These are phyloP conservation scores for Chiridota heheva DNA, from an alignment of 35 echinoderm and acorn worm species.

Conservation along the genomic window DNA sequence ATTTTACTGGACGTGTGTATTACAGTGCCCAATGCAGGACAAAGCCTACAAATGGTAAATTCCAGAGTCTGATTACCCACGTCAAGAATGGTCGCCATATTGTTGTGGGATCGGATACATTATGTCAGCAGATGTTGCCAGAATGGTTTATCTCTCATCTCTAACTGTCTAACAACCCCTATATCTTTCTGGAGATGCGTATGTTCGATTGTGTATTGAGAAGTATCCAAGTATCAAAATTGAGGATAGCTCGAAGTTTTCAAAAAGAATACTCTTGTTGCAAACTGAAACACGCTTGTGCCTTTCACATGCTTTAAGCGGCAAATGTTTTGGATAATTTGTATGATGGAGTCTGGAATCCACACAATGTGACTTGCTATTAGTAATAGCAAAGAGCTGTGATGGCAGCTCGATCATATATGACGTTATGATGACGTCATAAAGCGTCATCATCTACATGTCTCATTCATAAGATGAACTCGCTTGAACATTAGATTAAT, in stretches of 20 bases:
- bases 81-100: conserved; percentile 59
- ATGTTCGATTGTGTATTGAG: conserved; percentile 63
- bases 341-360: background rate
- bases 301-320: background rate
- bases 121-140: conserved; percentile 53
- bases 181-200: conserved; percentile 68
- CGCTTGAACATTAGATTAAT: no score
- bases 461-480: no score
- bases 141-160: conserved; percentile 32
- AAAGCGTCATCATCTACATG: no score
- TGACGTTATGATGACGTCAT: no score
- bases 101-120: conserved; percentile 66
- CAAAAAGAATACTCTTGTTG: conserved; percentile 14
- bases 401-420: no score
- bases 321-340: background rate
- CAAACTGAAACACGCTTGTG: conserved; percentile 3
- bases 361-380: conserved; percentile 14
- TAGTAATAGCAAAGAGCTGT: no score
- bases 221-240: conserved; percentile 55
- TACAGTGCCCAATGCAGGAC: conserved; percentile 35
- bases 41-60: conserved; percentile 55
- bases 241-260: background rate
- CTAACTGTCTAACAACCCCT: conserved; percentile 7
- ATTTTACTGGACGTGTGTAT: background rate
- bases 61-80: conserved; percentile 28